Conservation (phyloP, 2,113 vertebrate genomes). For the Gila orcuttii region DNA sequence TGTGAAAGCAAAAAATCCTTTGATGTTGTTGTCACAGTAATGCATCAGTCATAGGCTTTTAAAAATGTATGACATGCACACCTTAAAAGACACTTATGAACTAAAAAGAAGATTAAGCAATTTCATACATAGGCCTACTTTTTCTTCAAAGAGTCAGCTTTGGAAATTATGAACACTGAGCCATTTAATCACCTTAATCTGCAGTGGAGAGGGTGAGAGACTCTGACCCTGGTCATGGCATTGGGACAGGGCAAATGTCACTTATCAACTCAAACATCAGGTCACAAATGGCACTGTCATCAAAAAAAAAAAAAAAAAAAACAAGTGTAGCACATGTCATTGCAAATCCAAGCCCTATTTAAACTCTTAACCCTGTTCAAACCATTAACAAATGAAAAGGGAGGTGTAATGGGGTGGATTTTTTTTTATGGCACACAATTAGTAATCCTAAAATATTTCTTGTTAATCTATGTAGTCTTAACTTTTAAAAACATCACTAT, state of each 20-base stretch:
- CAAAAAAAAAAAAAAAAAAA: no score
- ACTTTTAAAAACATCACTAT: no score
- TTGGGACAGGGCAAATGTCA: not conserved
- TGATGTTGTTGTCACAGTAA: slow-evolving; percentile 90
- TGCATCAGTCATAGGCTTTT: slow-evolving; percentile 94
- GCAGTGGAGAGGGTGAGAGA: not conserved
- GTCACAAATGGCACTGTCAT: not conserved
- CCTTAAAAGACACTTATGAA: slow-evolving; percentile 92
- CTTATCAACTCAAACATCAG: not conserved
- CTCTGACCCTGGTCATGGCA: slow-evolving; percentile 28
- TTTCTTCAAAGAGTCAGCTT: slow-evolving; percentile 88
- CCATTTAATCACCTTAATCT: slow-evolving; percentile 21
- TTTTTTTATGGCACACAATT: no score
- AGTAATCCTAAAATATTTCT: not conserved
- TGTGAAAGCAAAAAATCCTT: slow-evolving; percentile 69
- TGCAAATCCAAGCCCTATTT: not conserved
- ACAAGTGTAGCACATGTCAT: not conserved
- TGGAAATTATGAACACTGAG: not conserved
- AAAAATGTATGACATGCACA: slow-evolving; percentile 98
- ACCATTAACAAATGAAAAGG: not conserved
- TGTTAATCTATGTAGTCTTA: not conserved
- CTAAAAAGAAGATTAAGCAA: slow-evolving; percentile 95
- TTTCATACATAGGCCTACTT: slow-evolving; percentile 82
- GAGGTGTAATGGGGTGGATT: no score
- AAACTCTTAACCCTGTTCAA: not conserved